Evolutionary conservation across 2,113 vertebrate genomes (phyloP).

Genomic region (Pterophyllum scalare): DNA sequence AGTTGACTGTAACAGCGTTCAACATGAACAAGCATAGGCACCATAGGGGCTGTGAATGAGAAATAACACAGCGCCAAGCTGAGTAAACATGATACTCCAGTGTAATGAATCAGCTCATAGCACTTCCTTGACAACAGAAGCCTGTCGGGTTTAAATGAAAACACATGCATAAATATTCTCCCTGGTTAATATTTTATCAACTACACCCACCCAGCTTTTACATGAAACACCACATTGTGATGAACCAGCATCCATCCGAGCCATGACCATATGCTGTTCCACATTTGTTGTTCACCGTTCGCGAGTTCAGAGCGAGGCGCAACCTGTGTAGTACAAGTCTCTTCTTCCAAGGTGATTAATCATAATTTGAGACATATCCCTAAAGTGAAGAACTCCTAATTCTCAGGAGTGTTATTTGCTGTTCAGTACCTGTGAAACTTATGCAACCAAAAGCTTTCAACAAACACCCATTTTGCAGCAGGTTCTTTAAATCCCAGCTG

Average conservation of each 20-base stretch:
- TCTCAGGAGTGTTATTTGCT: conserved; percentile 61
- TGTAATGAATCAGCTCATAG: conserved; percentile 62
- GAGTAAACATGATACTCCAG: conserved; percentile 71
- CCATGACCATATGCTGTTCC: conserved; percentile 62
- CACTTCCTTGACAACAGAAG: conserved; percentile 65
- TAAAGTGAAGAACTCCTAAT: conserved; percentile 28
- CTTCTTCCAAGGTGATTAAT: conserved; percentile 65
- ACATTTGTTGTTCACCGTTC: conserved; percentile 45
- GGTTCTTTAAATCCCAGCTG: conserved; percentile 56
- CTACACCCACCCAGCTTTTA: conserved; percentile 26
- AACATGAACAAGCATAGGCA: conserved; percentile 48
- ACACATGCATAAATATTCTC: conserved; percentile 66
- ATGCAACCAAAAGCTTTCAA: conserved; percentile 31
- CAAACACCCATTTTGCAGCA: conserved; percentile 46
- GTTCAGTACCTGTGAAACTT: conserved; percentile 34
- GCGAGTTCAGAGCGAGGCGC: conserved; percentile 29
- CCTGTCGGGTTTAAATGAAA: conserved; percentile 67
- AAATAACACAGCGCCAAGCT: conserved; percentile 63
- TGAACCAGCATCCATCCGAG: conserved; percentile 60
- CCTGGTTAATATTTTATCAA: conserved; percentile 66
- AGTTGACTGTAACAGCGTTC: conserved; percentile 61
- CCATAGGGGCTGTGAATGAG: conserved; percentile 55
- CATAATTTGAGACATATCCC: conserved; percentile 59
- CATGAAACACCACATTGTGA: conserved; percentile 52
- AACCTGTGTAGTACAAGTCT: conserved; percentile 34